Percentiles rank a stretch among this genome's conserved stretches.
phyloP scores from a whole-genome alignment of 2,888 invertebrate genomes.

The Drosophila anceps region DNA sequence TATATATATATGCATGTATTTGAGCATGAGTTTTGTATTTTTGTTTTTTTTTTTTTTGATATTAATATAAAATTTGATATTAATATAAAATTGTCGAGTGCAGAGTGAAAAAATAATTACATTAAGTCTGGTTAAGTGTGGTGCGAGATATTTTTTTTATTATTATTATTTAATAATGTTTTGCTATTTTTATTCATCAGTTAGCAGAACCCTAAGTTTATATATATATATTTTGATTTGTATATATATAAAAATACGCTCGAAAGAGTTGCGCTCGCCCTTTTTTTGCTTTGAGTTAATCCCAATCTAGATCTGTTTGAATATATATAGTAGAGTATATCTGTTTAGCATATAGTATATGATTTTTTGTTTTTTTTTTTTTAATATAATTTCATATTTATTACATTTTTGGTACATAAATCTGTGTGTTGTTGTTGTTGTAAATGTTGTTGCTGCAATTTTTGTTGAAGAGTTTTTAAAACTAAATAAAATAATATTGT shows the following conservation, averaged over 20 bases:
- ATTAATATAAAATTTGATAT: slow-evolving; percentile 18
- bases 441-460: slow-evolving; percentile 40
- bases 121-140: slow-evolving; percentile 35
- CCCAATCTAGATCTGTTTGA: slow-evolving; percentile 33
- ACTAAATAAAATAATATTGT: slow-evolving; percentile 67
- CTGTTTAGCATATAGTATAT: slow-evolving; percentile 32
- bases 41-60: slow-evolving; percentile 14
- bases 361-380: slow-evolving; percentile 34
- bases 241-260: slow-evolving; percentile 68
- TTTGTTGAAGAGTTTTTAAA: slow-evolving; percentile 54
- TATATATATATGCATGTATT: slow-evolving; percentile 7
- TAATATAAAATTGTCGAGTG: slow-evolving; percentile 35
- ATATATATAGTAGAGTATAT: slow-evolving; percentile 28
- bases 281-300: slow-evolving; percentile 29
- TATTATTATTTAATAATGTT: slow-evolving; percentile 4
- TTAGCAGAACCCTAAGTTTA: slow-evolving; percentile 20
- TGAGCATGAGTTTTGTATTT: slow-evolving; percentile 23
- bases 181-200: not conserved
- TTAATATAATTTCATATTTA: slow-evolving; percentile 81
- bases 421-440: slow-evolving; percentile 61
- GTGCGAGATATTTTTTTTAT: slow-evolving; percentile 26
- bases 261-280: slow-evolving; percentile 23
- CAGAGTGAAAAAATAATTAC: slow-evolving; percentile 48
- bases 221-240: slow-evolving; percentile 29
- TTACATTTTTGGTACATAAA: slow-evolving; percentile 84